Base-by-base conservation (phyloP, 2,888 invertebrate genomes). In the Asteroscopus sphinx region DNA sequence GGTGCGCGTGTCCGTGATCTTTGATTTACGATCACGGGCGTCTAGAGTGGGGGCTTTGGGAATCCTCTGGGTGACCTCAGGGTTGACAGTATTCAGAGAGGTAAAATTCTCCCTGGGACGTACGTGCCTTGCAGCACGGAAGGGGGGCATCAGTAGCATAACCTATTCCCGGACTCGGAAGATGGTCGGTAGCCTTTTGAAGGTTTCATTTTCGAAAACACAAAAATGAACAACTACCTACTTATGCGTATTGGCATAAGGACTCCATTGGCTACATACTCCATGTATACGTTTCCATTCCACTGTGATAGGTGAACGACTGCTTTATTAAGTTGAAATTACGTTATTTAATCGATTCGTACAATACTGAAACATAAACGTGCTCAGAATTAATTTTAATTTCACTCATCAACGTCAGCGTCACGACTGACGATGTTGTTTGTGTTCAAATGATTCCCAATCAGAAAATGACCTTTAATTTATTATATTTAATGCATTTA, bases 281-380 rank as follows among this genome's bases (percentile, higher is more conserved):
- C 66, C 28, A 21, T 39, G n/a, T 13, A 36, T 37, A 51, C 72
- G 65, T 72, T 77, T 76, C 77, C 76, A 81, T 78, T 76, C 77
- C 76, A 80, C 76, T 68, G 70, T 67, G 76, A 65, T 85, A 83
- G 89, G 90, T 91, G 90, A 92, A 91, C 72, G 91, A 87, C 91
- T 88, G 73, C 71, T 90, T 90, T 90, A 92, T 92, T 88, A 85
- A 79, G 76, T 80, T 83, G 86, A 87, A 86, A 86, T 87, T 86
- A 85, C 76, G 73, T 81, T 81, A 86, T 83, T 86, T 84, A 85
- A 88, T 87, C 84, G 80, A 83, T 85, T 75, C 73, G 61, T 53
- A 64, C 61, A 68, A 39, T 57, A 52, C 32, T 55, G 33, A 45
- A 48, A 51, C 58, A 45, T 45, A 45, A 42, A 56, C 36, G 55